Base-by-base conservation (phyloP, 1,140 invertebrate species). In the Cyrtorhinus lividipennis region DNA sequence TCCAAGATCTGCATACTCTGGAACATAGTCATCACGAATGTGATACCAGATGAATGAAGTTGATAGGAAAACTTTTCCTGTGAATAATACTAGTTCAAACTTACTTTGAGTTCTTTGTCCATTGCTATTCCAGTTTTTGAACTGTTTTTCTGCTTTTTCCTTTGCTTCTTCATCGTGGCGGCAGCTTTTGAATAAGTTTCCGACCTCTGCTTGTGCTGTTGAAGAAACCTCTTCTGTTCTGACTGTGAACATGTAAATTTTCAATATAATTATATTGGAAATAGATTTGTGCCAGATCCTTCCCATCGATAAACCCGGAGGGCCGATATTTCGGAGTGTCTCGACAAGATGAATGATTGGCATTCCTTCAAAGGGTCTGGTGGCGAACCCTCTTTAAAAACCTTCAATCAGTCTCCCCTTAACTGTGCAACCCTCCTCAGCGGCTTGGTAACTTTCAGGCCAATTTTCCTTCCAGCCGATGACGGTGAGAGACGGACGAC, bases 141-240 rank as follows among this genome's bases (percentile, higher is more conserved):
- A 22, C 84, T 81, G 23, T 82, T 84, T 65, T 85, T 83, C 15
- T 81, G 82, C 76, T 92, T 93, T 74, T 92, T 88, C 64, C 84
- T 75, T 69, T 90, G 87, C 70, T 92, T 93, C 73, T 92, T 92
- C 79, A 92, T 91, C 20, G 85, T 87, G 13, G 86, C 83, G 0
- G 86, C 87, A 0, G 90, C 90, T 74, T 92, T 92, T 72, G 86
- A 87, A 75, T 91, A 92, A 56, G 86, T 88, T 72, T 92, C 90
- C 23, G 87, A 86, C 66, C 87, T 80, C 66, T 87, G 83, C 75
- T 92, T 92, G 75, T 92, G 88, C 76, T 89, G 87, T 74, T 92
- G 87, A 62, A 91, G 73, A 72, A 93, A 93, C 70, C 88, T 83
- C 72, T 92, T 93, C 73, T 93, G 90, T 71, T 93, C 89, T 62